These are phyloP conservation scores for Porphyrio hochstetteri DNA, from an alignment of 2,113 vertebrate species.

Conservation along the genomic window DNA sequence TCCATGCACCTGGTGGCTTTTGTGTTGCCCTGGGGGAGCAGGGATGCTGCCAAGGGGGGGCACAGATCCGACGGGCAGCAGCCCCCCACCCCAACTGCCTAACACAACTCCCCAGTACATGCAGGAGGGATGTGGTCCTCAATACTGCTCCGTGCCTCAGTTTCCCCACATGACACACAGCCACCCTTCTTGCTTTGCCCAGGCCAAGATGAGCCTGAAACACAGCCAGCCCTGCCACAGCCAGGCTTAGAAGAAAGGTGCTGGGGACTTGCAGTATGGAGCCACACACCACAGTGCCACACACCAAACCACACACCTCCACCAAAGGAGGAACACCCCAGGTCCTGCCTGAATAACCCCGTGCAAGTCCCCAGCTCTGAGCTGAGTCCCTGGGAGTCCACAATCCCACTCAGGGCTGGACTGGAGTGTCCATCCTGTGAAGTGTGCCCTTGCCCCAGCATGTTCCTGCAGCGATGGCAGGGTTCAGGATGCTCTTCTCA, in stretches of 20 bases:
- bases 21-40: neutral
- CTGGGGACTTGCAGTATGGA: neutral
- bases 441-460: neutral
- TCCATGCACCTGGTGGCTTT: accelerated
- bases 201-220: neutral
- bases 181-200: neutral
- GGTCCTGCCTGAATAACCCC: neutral
- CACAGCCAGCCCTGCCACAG: neutral
- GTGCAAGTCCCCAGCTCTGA: accelerated
- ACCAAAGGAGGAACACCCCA: neutral
- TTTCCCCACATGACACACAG: neutral
- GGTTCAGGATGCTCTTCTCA: neutral
- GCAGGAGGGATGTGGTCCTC: accelerated
- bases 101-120: neutral
- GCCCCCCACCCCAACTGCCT: accelerated
- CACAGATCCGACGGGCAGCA: neutral
- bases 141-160: neutral
- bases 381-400: neutral
- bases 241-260: neutral
- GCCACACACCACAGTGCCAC: too few relatives aligned
- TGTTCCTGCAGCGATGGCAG: neutral
- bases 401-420: accelerated
- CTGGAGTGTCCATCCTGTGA: neutral
- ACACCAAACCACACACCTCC: too few relatives aligned
- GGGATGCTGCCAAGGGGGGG: neutral